phyloP scores from a whole-genome alignment of 2,888 invertebrate species.

The Nesidiocoris tenuis region DNA sequence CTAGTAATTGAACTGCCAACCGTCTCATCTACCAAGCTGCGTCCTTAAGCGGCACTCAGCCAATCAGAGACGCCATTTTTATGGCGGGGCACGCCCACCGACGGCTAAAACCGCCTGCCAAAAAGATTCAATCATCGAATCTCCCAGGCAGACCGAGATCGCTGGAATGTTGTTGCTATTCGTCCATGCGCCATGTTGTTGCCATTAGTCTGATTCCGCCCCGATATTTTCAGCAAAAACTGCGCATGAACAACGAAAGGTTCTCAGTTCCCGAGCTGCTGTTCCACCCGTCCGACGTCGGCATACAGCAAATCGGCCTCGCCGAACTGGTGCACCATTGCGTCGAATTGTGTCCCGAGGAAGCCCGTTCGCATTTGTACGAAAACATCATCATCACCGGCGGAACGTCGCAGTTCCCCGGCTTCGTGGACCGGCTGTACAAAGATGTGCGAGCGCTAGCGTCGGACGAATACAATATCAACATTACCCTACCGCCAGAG shows the following conservation, averaged over 20 bases:
- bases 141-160: too few species aligned
- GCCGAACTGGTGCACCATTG: slow-evolving; percentile 81
- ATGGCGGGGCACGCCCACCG: too few species aligned
- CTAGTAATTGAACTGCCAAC: too few species aligned
- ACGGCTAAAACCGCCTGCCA: too few species aligned
- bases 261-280: slow-evolving; percentile 93
- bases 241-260: slow-evolving; percentile 88
- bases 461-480: slow-evolving; percentile 74
- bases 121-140: too few species aligned
- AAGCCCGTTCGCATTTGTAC: slow-evolving; percentile 73
- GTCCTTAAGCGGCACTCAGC: too few species aligned
- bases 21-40: too few species aligned
- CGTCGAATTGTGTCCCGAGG: slow-evolving; percentile 71
- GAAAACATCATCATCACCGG: slow-evolving; percentile 85
- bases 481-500: slow-evolving; percentile 69
- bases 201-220: too few species aligned
- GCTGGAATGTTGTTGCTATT: too few species aligned
- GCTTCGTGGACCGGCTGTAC: slow-evolving; percentile 75
- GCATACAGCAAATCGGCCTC: slow-evolving; percentile 87
- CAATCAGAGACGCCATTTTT: too few species aligned
- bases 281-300: slow-evolving; percentile 92
- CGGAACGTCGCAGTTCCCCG: slow-evolving; percentile 74
- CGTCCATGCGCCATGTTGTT: too few species aligned
- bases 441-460: slow-evolving; percentile 77
- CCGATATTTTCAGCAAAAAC: slow-evolving; percentile 68